Percentiles rank a stretch among this genome's conserved stretches.
phyloP scores from a whole-genome alignment of 2,113 vertebrate species.

The Sitta europaea region DNA sequence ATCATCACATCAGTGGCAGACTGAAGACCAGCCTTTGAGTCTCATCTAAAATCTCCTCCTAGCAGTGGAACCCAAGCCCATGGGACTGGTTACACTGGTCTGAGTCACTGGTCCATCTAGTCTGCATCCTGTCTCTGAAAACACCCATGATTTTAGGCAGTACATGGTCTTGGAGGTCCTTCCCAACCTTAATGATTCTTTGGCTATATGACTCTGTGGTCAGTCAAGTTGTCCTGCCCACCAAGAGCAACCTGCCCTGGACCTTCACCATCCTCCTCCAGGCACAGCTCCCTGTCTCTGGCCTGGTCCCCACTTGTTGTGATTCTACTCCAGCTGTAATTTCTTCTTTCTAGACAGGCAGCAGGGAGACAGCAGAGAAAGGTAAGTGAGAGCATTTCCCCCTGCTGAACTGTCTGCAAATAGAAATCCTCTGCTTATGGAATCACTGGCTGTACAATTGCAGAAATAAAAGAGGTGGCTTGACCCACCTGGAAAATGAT shows the following conservation, averaged over 20 bases:
- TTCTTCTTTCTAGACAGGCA: neutral
- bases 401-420: neutral
- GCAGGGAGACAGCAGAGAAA: neutral
- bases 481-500: neutral
- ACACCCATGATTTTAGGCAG: neutral
- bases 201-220: neutral
- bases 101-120: neutral
- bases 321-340: neutral
- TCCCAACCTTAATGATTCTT: neutral
- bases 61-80: neutral
- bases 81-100: neutral
- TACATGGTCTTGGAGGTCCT: neutral
- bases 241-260: neutral
- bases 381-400: neutral
- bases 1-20: neutral
- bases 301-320: neutral
- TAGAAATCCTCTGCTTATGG: neutral
- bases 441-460: neutral
- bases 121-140: neutral
- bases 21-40: neutral
- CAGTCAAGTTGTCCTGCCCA: neutral
- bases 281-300: neutral
- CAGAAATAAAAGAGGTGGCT: neutral
- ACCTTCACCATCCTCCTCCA: neutral
- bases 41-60: neutral